phyloP scores from a whole-genome alignment of 2,888 invertebrate species.

The Cryptosula pallasiana region DNA sequence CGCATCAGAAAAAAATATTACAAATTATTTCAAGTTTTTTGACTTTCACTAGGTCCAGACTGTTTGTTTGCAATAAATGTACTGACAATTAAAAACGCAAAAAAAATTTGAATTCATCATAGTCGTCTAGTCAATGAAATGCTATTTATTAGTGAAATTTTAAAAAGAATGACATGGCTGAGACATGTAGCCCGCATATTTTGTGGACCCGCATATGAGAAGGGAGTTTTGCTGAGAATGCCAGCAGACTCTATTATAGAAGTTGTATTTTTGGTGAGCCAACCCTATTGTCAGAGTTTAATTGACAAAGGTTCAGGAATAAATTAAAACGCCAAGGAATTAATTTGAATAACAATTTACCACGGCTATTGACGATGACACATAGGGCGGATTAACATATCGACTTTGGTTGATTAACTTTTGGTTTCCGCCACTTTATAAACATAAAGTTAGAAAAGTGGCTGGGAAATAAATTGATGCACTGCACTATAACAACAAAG shows the following conservation, averaged over 20 bases:
- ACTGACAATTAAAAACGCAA: no score
- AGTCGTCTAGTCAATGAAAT: no score
- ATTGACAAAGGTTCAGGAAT: not conserved
- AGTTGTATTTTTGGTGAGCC: not conserved
- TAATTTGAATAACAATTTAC: not conserved
- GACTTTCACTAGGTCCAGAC: no score
- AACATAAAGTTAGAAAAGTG: not conserved
- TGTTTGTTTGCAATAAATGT: no score
- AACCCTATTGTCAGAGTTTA: not conserved
- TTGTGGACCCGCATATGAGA: no score
- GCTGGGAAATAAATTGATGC: not conserved
- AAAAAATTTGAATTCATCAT: no score
- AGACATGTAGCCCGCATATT: no score
- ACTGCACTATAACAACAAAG: not conserved
- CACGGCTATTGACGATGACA: not conserved
- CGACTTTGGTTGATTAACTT: not conserved
- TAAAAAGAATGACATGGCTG: no score
- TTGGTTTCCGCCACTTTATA: not conserved
- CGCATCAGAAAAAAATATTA: no score
- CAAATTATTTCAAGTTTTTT: no score
- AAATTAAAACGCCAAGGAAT: not conserved
- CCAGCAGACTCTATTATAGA: not conserved
- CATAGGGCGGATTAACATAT: conserved; percentile 14
- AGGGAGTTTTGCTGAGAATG: not conserved
- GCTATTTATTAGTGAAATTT: no score